Evolutionary conservation across 2,888 invertebrate species (phyloP).

Genomic region (Agriopis aurantiaria): DNA sequence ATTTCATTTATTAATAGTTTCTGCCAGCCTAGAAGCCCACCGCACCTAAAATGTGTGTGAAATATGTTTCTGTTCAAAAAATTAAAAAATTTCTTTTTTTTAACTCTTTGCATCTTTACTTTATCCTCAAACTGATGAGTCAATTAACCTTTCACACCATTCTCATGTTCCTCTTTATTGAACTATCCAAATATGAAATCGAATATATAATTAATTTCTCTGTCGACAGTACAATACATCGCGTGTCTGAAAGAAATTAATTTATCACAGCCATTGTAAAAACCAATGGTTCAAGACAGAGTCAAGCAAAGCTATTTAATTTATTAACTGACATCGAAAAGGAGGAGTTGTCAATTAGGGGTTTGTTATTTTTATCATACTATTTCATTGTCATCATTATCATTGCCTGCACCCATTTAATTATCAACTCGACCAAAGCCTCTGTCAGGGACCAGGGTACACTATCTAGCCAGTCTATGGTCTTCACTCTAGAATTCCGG

Average conservation of each 20-base stretch:
- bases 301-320: slow-evolving; percentile 19
- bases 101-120: background rate
- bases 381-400: background rate
- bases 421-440: background rate
- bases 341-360: slow-evolving; percentile 9
- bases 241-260: slow-evolving; percentile 28
- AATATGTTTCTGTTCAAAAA: too few relatives aligned
- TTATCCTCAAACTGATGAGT: slow-evolving; percentile 30
- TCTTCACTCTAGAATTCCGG: too few relatives aligned
- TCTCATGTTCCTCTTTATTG: slow-evolving; percentile 32
- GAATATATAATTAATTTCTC: slow-evolving; percentile 37
- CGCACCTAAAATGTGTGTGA: too few relatives aligned
- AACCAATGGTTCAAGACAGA: slow-evolving; percentile 19
- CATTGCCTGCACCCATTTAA: background rate
- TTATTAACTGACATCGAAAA: slow-evolving; percentile 11
- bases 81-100: too few relatives aligned
- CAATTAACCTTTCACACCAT: slow-evolving; percentile 37
- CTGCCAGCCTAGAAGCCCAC: too few relatives aligned
- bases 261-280: slow-evolving; percentile 30
- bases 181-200: slow-evolving; percentile 40
- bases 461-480: too few relatives aligned
- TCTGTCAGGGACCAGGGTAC: background rate
- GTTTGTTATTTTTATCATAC: slow-evolving; percentile 1
- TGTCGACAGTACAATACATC: slow-evolving; percentile 28
- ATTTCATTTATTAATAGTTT: too few relatives aligned